Percentiles rank a stretch among this genome's conserved stretches.
Evolutionary conservation across 2,797 vertebrate species (phyloP).

Genomic region (Zalophus californianus): DNA sequence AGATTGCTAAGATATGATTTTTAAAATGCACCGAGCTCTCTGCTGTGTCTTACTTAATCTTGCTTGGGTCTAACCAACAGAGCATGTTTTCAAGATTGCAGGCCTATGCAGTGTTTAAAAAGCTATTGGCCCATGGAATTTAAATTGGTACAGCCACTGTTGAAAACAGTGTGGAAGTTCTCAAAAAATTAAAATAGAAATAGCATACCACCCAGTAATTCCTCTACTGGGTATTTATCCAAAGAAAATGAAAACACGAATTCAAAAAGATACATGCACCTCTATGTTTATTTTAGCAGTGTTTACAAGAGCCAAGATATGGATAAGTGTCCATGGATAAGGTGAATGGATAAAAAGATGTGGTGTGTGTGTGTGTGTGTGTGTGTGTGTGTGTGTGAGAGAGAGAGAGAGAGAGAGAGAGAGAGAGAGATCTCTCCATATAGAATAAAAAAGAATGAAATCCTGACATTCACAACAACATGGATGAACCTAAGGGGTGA

Average conservation of each 20-base stretch:
- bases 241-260: background rate
- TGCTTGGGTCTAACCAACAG: background rate
- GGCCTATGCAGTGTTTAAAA: background rate
- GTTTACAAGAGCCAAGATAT: background rate
- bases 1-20: background rate
- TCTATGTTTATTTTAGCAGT: background rate
- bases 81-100: background rate
- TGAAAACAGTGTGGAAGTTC: background rate
- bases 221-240: background rate
- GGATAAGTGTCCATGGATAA: background rate
- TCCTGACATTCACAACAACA: background rate
- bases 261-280: background rate
- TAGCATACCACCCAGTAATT: background rate
- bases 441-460: background rate
- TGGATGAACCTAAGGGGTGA: background rate
- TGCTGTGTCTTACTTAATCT: background rate
- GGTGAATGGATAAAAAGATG: background rate
- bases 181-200: background rate
- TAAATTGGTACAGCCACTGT: background rate
- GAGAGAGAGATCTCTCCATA: background rate
- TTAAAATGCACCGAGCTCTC: background rate
- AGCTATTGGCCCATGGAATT: background rate
- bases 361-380: background rate
- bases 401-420: too few relatives aligned
- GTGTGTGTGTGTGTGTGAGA: background rate